Evolutionary conservation across 2,888 invertebrate genomes (phyloP), one percentile per base, ranked within the genome.

Genomic region (Agrenia bidenticulata): DNA sequence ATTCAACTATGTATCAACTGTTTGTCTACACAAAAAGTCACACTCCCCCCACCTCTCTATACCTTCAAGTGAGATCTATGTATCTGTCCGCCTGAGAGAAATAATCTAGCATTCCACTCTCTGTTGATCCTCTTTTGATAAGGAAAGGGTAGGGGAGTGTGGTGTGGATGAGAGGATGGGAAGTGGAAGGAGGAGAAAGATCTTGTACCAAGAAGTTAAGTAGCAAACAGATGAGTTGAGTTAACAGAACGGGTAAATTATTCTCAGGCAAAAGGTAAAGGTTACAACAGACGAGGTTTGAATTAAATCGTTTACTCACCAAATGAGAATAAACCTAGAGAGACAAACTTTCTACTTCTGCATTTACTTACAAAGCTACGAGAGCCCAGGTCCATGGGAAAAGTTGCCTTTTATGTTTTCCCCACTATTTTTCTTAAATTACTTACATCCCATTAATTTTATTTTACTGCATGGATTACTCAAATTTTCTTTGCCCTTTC

Each of bases 391-490:
- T 7, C 32, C 32, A 11, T 11, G 5, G 32, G 11, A 32, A 32
- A 57, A 23, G 39, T 23, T 57, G 39, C 19, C 39, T 57, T 57
- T 57, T 57, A 27, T 54, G 27, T n/a, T 54, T 39, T 19, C 23
- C 21, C 2, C 17, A 57, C 41, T 57, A 27, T 57, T 41, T 41
- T 37, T 11, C 57, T 57, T 41, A 57, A 57, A 58, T 58, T 58
- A 45, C 45, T 58, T 58, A 45, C 58, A 58, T 42, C 58, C 45
- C 58, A 58, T 58, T 58, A 58, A 58, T 58, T 58, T 58, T 58
- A 58, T 58, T 58, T 58, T 45, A 58, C 41, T 39, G 49, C 17
- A 2, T n/a, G 26, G 19, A 45, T 42, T 45, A 27, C 23, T 24
- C 17, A 42, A 42, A 58, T n/a, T 45, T 58, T 27, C 24, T 45